These are phyloP conservation scores for Heterotis niloticus DNA, from an alignment of 2,113 vertebrate species.

Conservation along the genomic window DNA sequence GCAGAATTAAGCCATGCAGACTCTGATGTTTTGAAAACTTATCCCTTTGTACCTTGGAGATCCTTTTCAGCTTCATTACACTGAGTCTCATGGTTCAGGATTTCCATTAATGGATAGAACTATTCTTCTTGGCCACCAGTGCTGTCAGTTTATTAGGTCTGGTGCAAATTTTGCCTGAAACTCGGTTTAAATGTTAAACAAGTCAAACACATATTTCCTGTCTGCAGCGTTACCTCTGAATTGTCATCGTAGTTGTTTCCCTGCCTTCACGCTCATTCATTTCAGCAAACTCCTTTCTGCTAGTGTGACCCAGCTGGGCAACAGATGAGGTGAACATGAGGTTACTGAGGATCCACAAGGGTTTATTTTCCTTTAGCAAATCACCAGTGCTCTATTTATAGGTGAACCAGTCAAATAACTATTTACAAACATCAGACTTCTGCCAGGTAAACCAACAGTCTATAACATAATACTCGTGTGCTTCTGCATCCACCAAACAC, in stretches of 20 bases:
- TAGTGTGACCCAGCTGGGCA: background rate
- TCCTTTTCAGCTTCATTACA: background rate
- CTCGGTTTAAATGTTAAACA: background rate
- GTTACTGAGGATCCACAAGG: too few relatives aligned
- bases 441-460: too few relatives aligned
- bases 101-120: slow-evolving; percentile 4
- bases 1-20: background rate
- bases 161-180: background rate
- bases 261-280: background rate
- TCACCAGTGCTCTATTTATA: too few relatives aligned
- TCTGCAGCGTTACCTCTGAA: background rate
- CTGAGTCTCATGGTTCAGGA: slow-evolving; percentile 1
- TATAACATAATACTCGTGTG: too few relatives aligned
- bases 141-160: background rate
- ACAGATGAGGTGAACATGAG: too few relatives aligned
- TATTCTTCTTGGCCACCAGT: slow-evolving; percentile 10
- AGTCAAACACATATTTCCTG: background rate
- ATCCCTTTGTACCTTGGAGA: slow-evolving; percentile 1
- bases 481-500: too few relatives aligned
- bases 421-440: too few relatives aligned
- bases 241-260: background rate
- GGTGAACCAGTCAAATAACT: too few relatives aligned
- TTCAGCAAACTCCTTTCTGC: background rate
- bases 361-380: too few relatives aligned
- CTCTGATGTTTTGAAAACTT: slow-evolving; percentile 8